Conservation (phyloP, 2,113 vertebrate species). For the Atrichornis clamosus region DNA sequence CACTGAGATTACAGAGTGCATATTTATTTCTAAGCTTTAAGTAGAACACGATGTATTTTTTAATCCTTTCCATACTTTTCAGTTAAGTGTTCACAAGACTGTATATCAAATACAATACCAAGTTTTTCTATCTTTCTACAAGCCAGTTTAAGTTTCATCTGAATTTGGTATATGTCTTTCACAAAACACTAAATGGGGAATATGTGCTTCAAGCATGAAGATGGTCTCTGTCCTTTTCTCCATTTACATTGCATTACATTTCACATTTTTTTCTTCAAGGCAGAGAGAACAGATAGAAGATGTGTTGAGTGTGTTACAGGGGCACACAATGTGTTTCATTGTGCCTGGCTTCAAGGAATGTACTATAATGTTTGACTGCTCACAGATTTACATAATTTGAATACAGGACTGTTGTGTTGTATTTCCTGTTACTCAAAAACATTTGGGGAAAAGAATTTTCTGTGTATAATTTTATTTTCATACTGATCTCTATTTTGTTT, state of each 20-base stretch:
- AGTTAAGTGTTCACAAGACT: conserved; percentile 21
- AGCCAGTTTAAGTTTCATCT: conserved; percentile 37
- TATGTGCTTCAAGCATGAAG: conserved; percentile 31
- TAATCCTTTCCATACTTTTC: conserved; percentile 61
- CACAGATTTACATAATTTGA: conserved; percentile 62
- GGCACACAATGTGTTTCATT: conserved; percentile 1
- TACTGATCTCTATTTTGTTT: conserved; percentile 83
- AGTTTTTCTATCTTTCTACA: conserved; percentile 64
- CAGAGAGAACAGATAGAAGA: conserved; percentile 21
- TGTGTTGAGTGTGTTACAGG: background rate
- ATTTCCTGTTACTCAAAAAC: conserved; percentile 74
- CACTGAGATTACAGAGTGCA: conserved; percentile 37
- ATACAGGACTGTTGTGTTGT: conserved; percentile 61
- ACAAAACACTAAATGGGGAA: conserved; percentile 42
- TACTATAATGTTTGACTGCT: conserved; percentile 53
- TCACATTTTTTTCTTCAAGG: conserved; percentile 17
- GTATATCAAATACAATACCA: background rate
- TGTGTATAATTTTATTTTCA: conserved; percentile 77
- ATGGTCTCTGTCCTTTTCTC: conserved; percentile 26
- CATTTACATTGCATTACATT: conserved; percentile 36
- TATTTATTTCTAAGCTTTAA: conserved; percentile 72
- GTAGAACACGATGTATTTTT: conserved; percentile 67
- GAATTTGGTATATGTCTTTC: conserved; percentile 52
- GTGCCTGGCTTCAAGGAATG: conserved; percentile 43
- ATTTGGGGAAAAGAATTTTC: conserved; percentile 66